Base-by-base conservation (phyloP, 2,888 invertebrate species). In the Torymus auratus region DNA sequence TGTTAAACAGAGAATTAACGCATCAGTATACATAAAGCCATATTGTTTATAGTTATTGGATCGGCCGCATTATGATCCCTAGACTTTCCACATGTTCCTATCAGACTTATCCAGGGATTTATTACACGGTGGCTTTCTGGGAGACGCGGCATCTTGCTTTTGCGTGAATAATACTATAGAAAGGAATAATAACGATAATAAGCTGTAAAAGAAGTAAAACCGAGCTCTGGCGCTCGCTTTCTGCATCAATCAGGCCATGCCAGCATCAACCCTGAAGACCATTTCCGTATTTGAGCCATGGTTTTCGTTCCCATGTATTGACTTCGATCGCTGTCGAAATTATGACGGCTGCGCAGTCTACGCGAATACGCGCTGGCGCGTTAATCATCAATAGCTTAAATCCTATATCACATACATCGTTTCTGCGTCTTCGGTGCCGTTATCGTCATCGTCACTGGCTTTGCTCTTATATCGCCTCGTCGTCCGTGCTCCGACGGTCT, bases 361-460 rank as follows among this genome's bases (percentile, higher is more conserved):
- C 41, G 41, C 41, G 41, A 41, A 41, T 41, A 41, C 41, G 41
- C 41, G 41, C 41, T 41, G 41, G 41, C 41, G 41, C 41, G 7
- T 58, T 17, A 60, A 73, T 62, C 61, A n/a, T 28, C 60, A 53
- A 20, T 23, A n/a, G 14, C 71, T 76, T 77, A 68, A 76, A 81
- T 68, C n/a, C 56, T 81, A 81, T 77, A 81, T 81, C 76, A 81
- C 80, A 77, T 62, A 52, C 78, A 61, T 65, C 71, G 71, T 64
- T 76, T 61, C 14, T 60, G n/a, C 50, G 13, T 65, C 52, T 20
- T 78, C 67, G 28, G 65, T 60, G 14, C 60, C 52, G n/a, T 76
- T 14, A n/a, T 55, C 55, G n/a, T 67, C 67, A n/a, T 67, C 23
- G 23, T 58, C 64, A 55, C 41, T 52, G 41, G 17, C 69, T 53